Evolutionary conservation across 1,140 invertebrate genomes (phyloP).

Genomic region (Scaptomyza montana): DNA sequence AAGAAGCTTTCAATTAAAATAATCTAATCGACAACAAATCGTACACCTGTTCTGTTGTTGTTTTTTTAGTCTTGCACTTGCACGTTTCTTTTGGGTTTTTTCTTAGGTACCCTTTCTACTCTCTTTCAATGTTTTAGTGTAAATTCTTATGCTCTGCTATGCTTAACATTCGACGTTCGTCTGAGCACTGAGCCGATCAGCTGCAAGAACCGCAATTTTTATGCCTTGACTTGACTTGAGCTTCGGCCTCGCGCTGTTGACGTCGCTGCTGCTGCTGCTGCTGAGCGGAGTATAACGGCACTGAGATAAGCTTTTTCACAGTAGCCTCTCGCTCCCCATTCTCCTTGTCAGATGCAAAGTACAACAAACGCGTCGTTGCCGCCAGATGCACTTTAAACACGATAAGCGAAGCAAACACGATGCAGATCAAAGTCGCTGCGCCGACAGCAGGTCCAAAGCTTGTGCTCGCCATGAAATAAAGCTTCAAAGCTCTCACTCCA

Average conservation of each 20-base stretch:
- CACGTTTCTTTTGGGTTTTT: neutral
- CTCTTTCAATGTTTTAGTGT: too few relatives aligned
- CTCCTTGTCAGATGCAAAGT: slow-evolving; percentile 32
- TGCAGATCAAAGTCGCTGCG: slow-evolving; percentile 62
- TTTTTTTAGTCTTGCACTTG: neutral
- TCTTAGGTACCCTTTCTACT: too few relatives aligned
- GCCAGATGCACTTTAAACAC: slow-evolving; percentile 41
- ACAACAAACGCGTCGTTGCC: slow-evolving; percentile 10
- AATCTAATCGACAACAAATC: slow-evolving; percentile 57
- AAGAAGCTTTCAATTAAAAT: slow-evolving; percentile 55
- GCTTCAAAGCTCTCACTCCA: slow-evolving; percentile 8
- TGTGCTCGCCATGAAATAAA: neutral
- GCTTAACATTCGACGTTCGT: slow-evolving; percentile 29
- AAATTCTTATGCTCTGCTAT: slow-evolving; percentile 3
- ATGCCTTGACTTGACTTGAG: slow-evolving; percentile 32
- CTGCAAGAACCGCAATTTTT: slow-evolving; percentile 67
- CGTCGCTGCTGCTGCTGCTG: slow-evolving; percentile 1
- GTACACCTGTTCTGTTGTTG: slow-evolving; percentile 4
- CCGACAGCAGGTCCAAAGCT: neutral
- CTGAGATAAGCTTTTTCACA: slow-evolving; percentile 15
- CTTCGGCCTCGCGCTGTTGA: slow-evolving; percentile 29
- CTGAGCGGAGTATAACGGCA: slow-evolving; percentile 25
- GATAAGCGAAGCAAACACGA: slow-evolving; percentile 25
- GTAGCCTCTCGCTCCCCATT: neutral
- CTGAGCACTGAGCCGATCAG: slow-evolving; percentile 63